phyloP scores from a whole-genome alignment of 92 coral and sea anemone species.

The Diadumene lineata region DNA sequence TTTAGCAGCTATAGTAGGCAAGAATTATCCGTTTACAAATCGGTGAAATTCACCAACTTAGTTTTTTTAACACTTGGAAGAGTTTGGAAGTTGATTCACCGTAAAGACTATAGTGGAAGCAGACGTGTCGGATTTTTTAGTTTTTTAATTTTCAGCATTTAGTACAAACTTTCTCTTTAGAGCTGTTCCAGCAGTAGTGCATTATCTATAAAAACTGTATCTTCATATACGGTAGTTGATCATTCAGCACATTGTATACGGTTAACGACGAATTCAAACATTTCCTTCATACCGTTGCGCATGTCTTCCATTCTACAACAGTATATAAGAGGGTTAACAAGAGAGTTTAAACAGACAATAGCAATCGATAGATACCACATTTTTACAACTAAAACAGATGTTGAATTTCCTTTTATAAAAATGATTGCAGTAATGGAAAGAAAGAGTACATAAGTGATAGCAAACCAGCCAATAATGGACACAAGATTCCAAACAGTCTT shows the following conservation, averaged over 20 bases:
- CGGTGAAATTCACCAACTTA: no score
- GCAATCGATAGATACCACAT: not conserved
- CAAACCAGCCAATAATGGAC: not conserved
- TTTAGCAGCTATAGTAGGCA: no score
- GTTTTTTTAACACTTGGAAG: no score
- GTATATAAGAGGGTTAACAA: not conserved
- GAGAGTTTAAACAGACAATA: not conserved
- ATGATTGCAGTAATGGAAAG: not conserved
- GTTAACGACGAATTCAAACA: not conserved
- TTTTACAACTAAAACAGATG: not conserved
- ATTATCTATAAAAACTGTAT: no score
- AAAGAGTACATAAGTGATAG: not conserved
- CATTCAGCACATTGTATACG: not conserved
- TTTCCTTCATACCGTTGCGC: not conserved
- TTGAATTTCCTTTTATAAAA: not conserved
- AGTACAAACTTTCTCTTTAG: no score
- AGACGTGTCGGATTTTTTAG: no score
- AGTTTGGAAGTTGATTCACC: no score
- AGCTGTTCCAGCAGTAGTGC: no score
- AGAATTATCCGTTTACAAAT: no score
- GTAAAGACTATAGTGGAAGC: no score
- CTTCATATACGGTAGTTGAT: no score
- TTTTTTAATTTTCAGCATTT: no score
- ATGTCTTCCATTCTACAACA: slow-evolving; percentile 7
- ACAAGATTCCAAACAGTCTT: not conserved